These are phyloP conservation scores for Pristionchus arcanus DNA, from an alignment of 2,888 invertebrate species.

Conservation along the genomic window DNA sequence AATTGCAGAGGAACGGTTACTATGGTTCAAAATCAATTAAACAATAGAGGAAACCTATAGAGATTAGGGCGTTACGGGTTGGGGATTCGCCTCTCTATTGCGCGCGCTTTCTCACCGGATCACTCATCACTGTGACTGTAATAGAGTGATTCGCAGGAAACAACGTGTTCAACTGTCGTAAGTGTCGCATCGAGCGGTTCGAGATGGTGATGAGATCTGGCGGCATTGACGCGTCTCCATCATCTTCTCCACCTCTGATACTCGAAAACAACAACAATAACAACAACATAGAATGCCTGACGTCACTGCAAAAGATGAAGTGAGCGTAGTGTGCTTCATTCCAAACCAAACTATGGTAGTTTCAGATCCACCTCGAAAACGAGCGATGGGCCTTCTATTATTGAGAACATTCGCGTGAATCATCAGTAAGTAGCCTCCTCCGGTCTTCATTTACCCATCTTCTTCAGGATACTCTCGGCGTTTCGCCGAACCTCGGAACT, in stretches of 20 bases:
- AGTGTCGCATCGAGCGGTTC: constrained; percentile 10
- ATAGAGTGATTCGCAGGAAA: neutral
- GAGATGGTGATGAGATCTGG: neutral
- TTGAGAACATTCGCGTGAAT: neutral
- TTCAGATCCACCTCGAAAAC: neutral
- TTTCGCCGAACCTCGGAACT: neutral
- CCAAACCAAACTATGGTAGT: neutral
- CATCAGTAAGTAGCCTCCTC: neutral
- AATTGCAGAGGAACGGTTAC: neutral
- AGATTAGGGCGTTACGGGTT: too few relatives aligned
- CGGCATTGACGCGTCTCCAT: neutral
- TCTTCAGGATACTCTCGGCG: neutral
- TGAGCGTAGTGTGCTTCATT: neutral
- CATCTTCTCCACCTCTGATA: neutral
- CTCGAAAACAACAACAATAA: neutral
- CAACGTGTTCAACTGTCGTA: neutral
- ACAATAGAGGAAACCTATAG: too few relatives aligned
- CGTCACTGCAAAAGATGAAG: neutral
- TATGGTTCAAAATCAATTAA: neutral
- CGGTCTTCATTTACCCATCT: neutral
- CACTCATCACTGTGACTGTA: neutral
- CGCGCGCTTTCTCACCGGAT: too few relatives aligned
- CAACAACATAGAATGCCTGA: neutral
- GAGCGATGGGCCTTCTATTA: neutral
- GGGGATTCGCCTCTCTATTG: too few relatives aligned